Percentiles rank a stretch among this genome's conserved stretches.
Conservation (phyloP, 2,888 invertebrate species). For the Eupithecia pulchellata region DNA sequence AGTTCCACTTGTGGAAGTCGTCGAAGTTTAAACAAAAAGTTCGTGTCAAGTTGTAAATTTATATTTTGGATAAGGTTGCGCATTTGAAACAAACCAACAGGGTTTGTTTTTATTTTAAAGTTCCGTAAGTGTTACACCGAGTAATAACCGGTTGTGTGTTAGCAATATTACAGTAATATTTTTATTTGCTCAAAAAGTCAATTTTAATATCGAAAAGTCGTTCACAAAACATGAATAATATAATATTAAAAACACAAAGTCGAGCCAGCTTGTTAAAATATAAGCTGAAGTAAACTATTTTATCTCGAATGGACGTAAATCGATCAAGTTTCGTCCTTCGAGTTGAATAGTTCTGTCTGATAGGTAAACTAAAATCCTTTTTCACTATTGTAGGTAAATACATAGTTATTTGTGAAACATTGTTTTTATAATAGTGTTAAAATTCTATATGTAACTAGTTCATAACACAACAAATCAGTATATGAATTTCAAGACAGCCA, state of each 20-base stretch:
- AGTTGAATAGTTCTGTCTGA: too few species aligned
- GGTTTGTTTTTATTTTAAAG: neutral
- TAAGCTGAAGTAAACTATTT: neutral
- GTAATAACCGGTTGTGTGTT: neutral
- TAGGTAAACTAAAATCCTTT: neutral
- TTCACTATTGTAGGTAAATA: neutral
- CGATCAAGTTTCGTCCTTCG: too few species aligned
- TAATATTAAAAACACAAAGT: neutral
- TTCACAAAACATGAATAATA: neutral
- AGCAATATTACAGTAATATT: slow-evolving; percentile 37
- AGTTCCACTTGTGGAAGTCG: neutral
- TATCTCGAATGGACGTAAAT: neutral
- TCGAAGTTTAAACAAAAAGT: neutral
- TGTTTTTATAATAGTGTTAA: neutral
- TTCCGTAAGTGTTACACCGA: neutral
- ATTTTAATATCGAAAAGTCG: neutral
- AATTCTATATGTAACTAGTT: neutral
- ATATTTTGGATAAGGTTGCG: neutral
- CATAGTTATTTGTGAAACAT: slow-evolving; percentile 1
- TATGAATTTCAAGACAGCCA: neutral
- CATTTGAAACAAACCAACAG: too few species aligned
- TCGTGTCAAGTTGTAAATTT: neutral
- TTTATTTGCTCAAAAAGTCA: slow-evolving; percentile 32
- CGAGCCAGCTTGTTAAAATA: neutral
- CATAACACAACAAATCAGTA: neutral